Percentiles rank a stretch among this genome's conserved stretches.
These are phyloP conservation scores for Naso thynnoides DNA, from an alignment of 2,797 vertebrate species.

Conservation along the genomic window DNA sequence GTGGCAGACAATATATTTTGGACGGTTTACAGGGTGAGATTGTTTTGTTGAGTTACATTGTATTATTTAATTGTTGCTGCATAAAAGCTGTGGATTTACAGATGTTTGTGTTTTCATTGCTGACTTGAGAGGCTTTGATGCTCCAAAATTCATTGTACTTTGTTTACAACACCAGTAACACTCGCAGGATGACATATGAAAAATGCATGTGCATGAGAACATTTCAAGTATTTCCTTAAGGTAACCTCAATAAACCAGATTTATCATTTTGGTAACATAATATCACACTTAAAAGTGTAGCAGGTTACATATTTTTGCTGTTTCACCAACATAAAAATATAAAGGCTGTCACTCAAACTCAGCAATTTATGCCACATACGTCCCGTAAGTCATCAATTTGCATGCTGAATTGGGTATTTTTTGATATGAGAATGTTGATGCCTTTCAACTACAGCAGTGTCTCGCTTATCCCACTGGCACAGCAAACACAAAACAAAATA, in stretches of 20 bases:
- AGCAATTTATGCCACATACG: conserved; percentile 5
- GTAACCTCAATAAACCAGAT: conserved; percentile 25
- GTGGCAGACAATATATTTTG: background rate
- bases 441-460: conserved; percentile 52
- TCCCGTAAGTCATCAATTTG: conserved; percentile 41
- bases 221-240: conserved; percentile 32
- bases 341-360: conserved; percentile 40
- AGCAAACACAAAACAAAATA: conserved; percentile 69
- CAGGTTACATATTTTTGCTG: conserved; percentile 27
- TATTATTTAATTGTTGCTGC: conserved; percentile 8
- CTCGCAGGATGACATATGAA: conserved; percentile 9
- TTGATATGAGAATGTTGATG: conserved; percentile 43
- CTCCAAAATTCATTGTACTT: conserved; percentile 4
- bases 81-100: conserved; percentile 6
- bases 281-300: background rate
- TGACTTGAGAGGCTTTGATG: conserved; percentile 8
- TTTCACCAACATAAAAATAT: conserved; percentile 32
- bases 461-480: conserved; percentile 56
- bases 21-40: background rate
- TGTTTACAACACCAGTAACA: background rate
- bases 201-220: conserved; percentile 7
- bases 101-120: conserved; percentile 17
- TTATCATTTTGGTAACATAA: conserved; percentile 27
- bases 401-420: conserved; percentile 42
- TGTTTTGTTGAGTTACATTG: background rate